phyloP scores from a whole-genome alignment of 2,797 vertebrate genomes.

The Myotis pilosus region DNA sequence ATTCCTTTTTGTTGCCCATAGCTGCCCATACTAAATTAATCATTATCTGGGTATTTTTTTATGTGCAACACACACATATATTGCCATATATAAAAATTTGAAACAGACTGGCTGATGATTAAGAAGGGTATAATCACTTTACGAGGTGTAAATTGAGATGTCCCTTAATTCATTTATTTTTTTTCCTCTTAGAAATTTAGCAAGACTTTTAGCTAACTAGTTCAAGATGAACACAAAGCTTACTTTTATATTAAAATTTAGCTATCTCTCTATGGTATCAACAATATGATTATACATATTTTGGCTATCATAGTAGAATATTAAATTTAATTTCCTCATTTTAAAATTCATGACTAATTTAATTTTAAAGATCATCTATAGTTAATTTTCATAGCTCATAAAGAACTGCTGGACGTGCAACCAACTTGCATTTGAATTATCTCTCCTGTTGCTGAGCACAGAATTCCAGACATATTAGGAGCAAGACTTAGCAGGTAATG shows the following conservation, averaged over 20 bases:
- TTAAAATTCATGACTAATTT: conserved; percentile 5
- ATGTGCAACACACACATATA: background rate
- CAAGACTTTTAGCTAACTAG: background rate
- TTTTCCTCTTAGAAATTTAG: background rate
- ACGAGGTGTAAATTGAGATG: background rate
- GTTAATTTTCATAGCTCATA: conserved; percentile 9
- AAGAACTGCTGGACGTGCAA: background rate
- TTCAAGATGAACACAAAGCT: background rate
- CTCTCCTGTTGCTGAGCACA: background rate
- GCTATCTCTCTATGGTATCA: background rate
- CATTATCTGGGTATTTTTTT: background rate
- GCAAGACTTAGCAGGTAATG: background rate
- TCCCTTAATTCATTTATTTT: background rate
- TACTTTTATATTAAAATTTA: conserved; percentile 32
- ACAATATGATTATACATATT: conserved; percentile 3
- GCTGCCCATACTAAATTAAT: background rate
- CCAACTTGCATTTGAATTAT: background rate
- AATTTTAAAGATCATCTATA: conserved; percentile 24
- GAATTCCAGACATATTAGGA: background rate
- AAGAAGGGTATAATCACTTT: background rate
- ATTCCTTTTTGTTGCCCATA: background rate
- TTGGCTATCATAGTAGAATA: background rate
- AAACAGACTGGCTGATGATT: background rate
- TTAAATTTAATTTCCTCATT: background rate
- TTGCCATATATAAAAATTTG: background rate